A percentile compares a stretch with the other conserved stretches of the same genome.
These are phyloP conservation scores for Gnathonemus longibarbis DNA, from an alignment of 2,113 vertebrate genomes.

Conservation along the genomic window DNA sequence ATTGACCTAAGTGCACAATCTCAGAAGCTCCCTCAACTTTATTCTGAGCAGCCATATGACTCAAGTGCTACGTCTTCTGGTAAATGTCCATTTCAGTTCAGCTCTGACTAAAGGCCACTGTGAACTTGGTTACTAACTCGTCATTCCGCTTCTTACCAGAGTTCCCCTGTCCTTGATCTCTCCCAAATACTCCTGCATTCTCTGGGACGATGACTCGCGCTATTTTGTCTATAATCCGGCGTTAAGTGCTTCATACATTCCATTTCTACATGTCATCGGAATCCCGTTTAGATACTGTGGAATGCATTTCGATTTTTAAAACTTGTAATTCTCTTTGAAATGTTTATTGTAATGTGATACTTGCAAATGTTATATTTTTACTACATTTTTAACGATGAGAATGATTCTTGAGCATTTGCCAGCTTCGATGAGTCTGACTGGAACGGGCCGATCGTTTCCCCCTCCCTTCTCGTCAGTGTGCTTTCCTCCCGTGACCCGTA, in stretches of 20 bases:
- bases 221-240: neutral
- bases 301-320: conserved; percentile 23
- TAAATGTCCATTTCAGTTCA: neutral
- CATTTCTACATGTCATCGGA: conserved; percentile 46
- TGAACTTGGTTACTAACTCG: neutral
- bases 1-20: neutral
- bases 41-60: neutral
- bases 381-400: conserved; percentile 41
- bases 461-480: conserved; percentile 22
- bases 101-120: neutral
- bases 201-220: neutral
- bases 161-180: neutral
- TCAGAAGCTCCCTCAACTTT: neutral
- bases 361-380: conserved; percentile 58
- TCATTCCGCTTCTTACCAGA: neutral
- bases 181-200: neutral
- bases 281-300: conserved; percentile 37
- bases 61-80: neutral
- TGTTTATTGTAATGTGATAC: conserved; percentile 58
- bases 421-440: conserved; percentile 30
- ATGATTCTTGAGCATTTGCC: conserved; percentile 31
- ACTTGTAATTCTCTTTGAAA: conserved; percentile 40
- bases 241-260: conserved; percentile 56
- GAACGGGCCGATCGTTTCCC: neutral
- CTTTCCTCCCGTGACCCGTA: neutral